phyloP scores from a whole-genome alignment of 2,113 vertebrate genomes.

The Sceloporus undulatus region DNA sequence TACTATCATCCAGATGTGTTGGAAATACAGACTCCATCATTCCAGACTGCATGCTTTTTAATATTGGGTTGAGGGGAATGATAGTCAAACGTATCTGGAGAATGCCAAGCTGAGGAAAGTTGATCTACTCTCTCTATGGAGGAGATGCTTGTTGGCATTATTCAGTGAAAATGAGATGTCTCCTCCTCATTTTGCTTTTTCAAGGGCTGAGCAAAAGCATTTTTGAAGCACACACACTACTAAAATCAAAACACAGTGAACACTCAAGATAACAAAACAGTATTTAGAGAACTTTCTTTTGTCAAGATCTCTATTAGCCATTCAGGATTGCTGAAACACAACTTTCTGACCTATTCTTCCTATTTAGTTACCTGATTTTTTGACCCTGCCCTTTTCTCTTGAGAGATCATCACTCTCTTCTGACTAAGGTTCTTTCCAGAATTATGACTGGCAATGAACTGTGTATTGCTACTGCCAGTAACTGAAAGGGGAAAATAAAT shows the following conservation, averaged over 20 bases:
- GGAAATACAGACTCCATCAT: background rate
- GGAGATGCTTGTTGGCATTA: background rate
- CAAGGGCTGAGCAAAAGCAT: background rate
- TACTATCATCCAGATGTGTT: background rate
- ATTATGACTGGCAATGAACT: background rate
- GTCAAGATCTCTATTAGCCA: background rate
- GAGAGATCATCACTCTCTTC: background rate
- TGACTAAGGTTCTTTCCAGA: background rate
- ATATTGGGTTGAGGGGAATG: no score
- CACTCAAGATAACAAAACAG: background rate
- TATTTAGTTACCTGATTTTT: background rate
- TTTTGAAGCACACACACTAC: background rate
- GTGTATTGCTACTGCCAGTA: background rate
- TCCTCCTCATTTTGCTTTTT: background rate
- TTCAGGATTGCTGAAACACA: background rate
- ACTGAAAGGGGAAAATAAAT: background rate
- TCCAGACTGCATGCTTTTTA: background rate
- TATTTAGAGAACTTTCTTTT: background rate
- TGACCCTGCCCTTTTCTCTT: background rate
- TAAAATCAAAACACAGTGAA: conserved; percentile 6
- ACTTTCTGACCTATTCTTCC: background rate
- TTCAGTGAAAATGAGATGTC: background rate
- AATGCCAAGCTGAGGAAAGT: background rate
- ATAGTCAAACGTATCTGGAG: background rate
- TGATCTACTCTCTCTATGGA: background rate